A percentile compares a stretch with the other conserved stretches of the same genome.
Conservation (phyloP, 2,888 invertebrate species). For the Gandaritis pyraliata region DNA sequence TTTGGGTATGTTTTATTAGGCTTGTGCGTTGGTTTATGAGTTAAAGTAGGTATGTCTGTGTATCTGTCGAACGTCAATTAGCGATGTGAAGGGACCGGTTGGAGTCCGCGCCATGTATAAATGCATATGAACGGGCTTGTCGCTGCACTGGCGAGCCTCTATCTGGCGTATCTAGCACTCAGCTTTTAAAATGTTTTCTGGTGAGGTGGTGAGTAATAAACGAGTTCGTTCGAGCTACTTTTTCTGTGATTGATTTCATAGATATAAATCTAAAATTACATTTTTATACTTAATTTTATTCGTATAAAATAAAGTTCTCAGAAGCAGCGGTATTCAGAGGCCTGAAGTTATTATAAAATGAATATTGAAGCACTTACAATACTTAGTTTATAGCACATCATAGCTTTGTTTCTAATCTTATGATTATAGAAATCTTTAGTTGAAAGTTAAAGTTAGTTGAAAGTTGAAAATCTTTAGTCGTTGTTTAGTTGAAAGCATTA, state of each 20-base stretch:
- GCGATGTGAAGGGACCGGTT: conserved; percentile 70
- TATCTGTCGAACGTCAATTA: conserved; percentile 76
- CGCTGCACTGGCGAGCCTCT: conserved; percentile 47
- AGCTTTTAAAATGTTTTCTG: conserved; percentile 51
- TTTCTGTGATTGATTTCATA: neutral
- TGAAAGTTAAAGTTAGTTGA: too few species aligned
- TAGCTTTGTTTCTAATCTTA: too few species aligned
- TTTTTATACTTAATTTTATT: too few species aligned
- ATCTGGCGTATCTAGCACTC: conserved; percentile 55
- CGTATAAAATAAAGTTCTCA: too few species aligned
- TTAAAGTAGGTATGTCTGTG: conserved; percentile 46
- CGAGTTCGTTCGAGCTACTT: conserved; percentile 29
- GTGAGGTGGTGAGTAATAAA: conserved; percentile 39
- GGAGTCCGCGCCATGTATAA: conserved; percentile 56
- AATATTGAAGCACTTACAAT: too few species aligned
- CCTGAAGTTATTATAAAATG: neutral
- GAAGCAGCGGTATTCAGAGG: neutral
- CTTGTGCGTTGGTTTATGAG: conserved; percentile 50
- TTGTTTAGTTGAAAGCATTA: conserved; percentile 30
- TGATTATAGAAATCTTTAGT: too few species aligned
- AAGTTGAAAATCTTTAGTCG: too few species aligned
- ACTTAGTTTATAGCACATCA: too few species aligned
- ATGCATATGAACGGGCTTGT: conserved; percentile 63
- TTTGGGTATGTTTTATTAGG: conserved; percentile 52
- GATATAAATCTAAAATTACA: too few species aligned